These are phyloP conservation scores for Hesperophylax magnus DNA, from an alignment of 1,140 invertebrate species.

Conservation along the genomic window DNA sequence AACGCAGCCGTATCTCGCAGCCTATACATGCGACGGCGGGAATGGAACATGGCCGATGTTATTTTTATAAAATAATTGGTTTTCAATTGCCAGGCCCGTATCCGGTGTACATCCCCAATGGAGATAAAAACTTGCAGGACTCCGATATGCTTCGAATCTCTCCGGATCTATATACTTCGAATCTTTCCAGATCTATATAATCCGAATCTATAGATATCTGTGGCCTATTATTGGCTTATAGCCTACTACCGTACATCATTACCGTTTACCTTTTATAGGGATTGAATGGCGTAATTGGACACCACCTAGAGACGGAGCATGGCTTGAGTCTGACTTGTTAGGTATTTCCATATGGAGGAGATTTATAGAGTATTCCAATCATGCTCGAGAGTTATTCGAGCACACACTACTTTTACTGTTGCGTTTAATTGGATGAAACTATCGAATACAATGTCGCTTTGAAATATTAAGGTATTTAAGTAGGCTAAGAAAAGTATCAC, in stretches of 20 bases:
- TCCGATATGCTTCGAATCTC: neutral
- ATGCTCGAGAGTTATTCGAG: conserved; percentile 12
- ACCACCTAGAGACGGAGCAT: conserved; percentile 43
- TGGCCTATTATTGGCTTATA: too few relatives aligned
- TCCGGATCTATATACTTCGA: too few relatives aligned
- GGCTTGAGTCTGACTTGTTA: conserved; percentile 42
- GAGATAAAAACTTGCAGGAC: conserved; percentile 24
- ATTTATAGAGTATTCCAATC: conserved; percentile 27
- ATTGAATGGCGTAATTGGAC: conserved; percentile 66
- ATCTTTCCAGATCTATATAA: too few relatives aligned
- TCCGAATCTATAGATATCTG: neutral
- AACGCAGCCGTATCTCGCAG: conserved; percentile 53
- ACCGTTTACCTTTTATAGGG: conserved; percentile 65
- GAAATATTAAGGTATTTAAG: too few relatives aligned
- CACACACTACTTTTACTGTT: neutral
- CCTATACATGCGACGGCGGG: conserved; percentile 14
- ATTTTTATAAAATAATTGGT: conserved; percentile 69
- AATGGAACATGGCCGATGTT: conserved; percentile 55
- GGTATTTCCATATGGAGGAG: conserved; percentile 43
- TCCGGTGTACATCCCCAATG: conserved; percentile 32
- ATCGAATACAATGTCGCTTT: too few relatives aligned
- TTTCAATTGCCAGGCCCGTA: conserved; percentile 63
- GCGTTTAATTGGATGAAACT: conserved; percentile 12
- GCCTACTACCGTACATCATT: conserved; percentile 62
- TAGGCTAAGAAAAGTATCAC: too few relatives aligned